These are phyloP conservation scores for Siniperca chuatsi DNA, from an alignment of 2,113 vertebrate genomes.

Conservation along the genomic window DNA sequence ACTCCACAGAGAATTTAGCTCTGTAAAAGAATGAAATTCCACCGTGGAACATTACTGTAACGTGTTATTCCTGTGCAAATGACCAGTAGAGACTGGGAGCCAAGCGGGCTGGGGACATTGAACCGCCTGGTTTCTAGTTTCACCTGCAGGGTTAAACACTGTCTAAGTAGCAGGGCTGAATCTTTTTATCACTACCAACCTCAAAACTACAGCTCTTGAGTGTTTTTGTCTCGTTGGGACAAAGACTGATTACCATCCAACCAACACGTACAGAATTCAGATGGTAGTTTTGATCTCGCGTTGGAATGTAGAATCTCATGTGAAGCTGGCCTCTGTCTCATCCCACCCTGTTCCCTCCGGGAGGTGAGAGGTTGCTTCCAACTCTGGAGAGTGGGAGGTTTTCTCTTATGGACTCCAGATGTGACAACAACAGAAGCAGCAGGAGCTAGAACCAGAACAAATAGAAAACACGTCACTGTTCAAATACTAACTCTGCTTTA, in stretches of 20 bases:
- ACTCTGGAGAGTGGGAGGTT: slow-evolving; percentile 35
- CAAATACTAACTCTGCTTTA: background rate
- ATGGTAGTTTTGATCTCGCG: background rate
- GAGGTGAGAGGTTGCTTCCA: slow-evolving; percentile 14
- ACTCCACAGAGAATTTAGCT: background rate
- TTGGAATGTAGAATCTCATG: background rate
- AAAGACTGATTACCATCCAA: background rate
- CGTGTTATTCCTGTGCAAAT: background rate
- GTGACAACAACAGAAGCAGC: slow-evolving; percentile 35
- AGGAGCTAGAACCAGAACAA: slow-evolving; percentile 15
- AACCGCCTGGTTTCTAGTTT: background rate
- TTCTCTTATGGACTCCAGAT: slow-evolving; percentile 60
- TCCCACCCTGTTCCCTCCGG: slow-evolving; percentile 27
- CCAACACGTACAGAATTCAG: background rate
- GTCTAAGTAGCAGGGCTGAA: background rate
- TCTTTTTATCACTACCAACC: background rate
- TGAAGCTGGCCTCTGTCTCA: slow-evolving; percentile 5
- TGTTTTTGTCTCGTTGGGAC: background rate
- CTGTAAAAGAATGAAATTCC: background rate
- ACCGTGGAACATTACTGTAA: background rate
- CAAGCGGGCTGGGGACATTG: background rate
- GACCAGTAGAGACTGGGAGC: background rate
- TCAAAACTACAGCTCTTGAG: background rate
- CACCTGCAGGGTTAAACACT: background rate
- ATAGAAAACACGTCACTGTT: background rate